Evolutionary conservation across 2,888 invertebrate genomes (phyloP).

Genomic region (Vanessa cardui): DNA sequence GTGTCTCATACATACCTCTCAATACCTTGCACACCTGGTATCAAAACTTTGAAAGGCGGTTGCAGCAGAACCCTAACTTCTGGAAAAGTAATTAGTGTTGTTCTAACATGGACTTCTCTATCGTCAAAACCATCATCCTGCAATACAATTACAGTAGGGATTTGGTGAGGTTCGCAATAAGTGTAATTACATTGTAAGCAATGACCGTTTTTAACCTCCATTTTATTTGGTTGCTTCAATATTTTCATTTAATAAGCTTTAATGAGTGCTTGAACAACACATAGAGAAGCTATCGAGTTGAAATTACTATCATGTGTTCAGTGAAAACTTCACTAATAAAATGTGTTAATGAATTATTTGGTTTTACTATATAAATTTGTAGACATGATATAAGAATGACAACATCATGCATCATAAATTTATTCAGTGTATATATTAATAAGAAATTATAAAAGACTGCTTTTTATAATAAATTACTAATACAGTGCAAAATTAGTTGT

Average conservation of each 20-base stretch:
- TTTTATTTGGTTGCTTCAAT: neutral
- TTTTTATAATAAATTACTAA: constrained; percentile 25
- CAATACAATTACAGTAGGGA: neutral
- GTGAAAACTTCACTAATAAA: constrained; percentile 1
- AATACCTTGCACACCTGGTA: constrained; percentile 96
- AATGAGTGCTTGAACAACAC: neutral
- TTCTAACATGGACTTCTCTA: neutral
- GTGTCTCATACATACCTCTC: constrained; percentile 93
- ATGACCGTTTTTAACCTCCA: neutral
- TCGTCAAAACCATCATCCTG: neutral
- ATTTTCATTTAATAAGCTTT: neutral
- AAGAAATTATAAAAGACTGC: constrained; percentile 30
- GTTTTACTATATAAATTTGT: constrained; percentile 1
- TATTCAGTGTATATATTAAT: neutral
- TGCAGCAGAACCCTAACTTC: constrained; percentile 96
- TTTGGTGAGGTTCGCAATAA: neutral
- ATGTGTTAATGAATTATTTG: neutral
- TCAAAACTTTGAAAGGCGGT: constrained; percentile 93
- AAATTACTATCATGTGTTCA: neutral
- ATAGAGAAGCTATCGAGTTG: constrained; percentile 1
- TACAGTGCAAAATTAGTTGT: constrained; percentile 3
- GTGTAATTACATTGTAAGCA: constrained; percentile 1
- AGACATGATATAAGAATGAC: neutral
- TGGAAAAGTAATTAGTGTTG: constrained; percentile 85
- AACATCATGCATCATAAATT: constrained; percentile 6